A percentile compares a stretch with the other conserved stretches of the same genome.
Conservation (phyloP, 2,113 vertebrate species). For the Pteronura brasiliensis region DNA sequence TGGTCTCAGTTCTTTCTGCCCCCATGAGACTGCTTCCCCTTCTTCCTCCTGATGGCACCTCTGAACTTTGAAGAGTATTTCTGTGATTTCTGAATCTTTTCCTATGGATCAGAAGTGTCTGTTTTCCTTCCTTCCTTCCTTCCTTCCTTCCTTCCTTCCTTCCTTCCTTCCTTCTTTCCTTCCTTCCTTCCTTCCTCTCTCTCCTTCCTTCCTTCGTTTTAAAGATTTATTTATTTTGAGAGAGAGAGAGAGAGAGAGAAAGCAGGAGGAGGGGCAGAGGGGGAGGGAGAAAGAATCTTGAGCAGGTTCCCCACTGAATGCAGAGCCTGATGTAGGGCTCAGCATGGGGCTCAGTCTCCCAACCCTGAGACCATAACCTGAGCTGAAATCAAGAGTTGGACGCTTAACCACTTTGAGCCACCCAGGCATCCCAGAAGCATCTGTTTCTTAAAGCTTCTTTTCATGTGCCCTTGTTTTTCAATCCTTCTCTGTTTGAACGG, state of each 20-base stretch:
- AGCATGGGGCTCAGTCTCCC: background rate
- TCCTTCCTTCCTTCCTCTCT: accelerated
- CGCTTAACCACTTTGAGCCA: background rate
- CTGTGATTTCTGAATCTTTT: background rate
- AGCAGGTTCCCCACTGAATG: background rate
- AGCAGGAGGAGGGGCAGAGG: background rate
- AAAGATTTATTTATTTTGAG: background rate
- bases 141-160: accelerated
- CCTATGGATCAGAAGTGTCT: background rate
- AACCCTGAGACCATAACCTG: background rate
- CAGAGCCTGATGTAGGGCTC: background rate
- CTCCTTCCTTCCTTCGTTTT: background rate
- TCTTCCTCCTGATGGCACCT: background rate
- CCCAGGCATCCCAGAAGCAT: background rate
- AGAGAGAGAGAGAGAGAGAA: background rate
- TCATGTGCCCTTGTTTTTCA: background rate
- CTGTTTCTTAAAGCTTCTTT: background rate
- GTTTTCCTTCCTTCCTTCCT: accelerated
- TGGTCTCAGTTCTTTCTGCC: background rate
- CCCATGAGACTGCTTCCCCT: background rate
- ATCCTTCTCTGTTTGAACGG: background rate
- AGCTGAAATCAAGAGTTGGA: background rate
- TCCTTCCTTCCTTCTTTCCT: accelerated
- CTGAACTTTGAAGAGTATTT: background rate
- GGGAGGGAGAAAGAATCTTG: background rate